Percentiles rank a stretch among this genome's conserved stretches.
Evolutionary conservation across 2,797 vertebrate genomes (phyloP).

Genomic region (Lutjanus campechanus): DNA sequence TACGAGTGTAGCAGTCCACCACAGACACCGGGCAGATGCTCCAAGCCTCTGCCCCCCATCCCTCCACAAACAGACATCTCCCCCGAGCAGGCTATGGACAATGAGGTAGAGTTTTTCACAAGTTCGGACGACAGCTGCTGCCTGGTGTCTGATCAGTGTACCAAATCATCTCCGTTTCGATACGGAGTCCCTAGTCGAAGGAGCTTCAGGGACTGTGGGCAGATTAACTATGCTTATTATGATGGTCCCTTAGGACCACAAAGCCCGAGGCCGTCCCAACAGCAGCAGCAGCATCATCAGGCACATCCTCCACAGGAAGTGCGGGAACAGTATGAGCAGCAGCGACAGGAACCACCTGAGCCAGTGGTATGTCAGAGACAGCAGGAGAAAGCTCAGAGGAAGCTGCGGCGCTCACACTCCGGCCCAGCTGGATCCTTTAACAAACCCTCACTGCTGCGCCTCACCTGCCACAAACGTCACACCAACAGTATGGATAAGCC

Average conservation of each 20-base stretch:
- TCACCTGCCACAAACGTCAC: slow-evolving; percentile 83
- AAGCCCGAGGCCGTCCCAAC: slow-evolving; percentile 55
- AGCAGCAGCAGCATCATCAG: slow-evolving; percentile 54
- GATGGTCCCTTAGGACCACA: slow-evolving; percentile 85
- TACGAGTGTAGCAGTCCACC: slow-evolving; percentile 86
- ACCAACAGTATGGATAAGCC: slow-evolving; percentile 87
- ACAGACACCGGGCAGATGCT: slow-evolving; percentile 86
- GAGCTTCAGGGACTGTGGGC: slow-evolving; percentile 92
- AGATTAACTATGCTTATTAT: slow-evolving; percentile 94
- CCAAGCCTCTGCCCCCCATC: slow-evolving; percentile 93
- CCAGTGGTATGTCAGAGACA: slow-evolving; percentile 64
- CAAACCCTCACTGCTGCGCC: slow-evolving; percentile 87
- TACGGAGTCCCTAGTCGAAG: slow-evolving; percentile 82
- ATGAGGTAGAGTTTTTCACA: slow-evolving; percentile 92
- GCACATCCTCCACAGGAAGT: slow-evolving; percentile 72
- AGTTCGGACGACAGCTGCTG: slow-evolving; percentile 88
- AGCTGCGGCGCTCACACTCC: slow-evolving; percentile 92
- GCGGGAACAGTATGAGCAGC: slow-evolving; percentile 61
- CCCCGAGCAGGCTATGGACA: slow-evolving; percentile 89
- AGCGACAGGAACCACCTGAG: slow-evolving; percentile 66
- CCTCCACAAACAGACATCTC: slow-evolving; percentile 81
- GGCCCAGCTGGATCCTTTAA: slow-evolving; percentile 95
- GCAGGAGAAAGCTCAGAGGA: slow-evolving; percentile 86
- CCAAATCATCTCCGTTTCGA: slow-evolving; percentile 84
- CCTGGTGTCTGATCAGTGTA: slow-evolving; percentile 80